These are phyloP conservation scores for Circaetus cinerascens DNA, from an alignment of 2,113 vertebrate species.

Conservation along the genomic window DNA sequence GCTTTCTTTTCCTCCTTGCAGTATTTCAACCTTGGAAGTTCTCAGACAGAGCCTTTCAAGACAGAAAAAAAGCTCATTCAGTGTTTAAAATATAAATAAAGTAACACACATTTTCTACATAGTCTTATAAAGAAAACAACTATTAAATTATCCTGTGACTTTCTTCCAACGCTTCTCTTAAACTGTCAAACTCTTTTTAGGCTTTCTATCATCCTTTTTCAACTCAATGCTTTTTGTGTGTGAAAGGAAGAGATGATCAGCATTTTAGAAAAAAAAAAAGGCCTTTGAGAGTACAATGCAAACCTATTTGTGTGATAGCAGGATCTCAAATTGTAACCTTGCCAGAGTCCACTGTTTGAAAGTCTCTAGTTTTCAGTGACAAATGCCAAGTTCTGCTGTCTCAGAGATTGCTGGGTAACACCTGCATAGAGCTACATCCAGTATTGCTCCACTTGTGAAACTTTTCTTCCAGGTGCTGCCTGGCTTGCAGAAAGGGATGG, in stretches of 20 bases:
- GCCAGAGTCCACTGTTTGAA: background rate
- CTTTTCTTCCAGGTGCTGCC: background rate
- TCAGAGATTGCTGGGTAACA: background rate
- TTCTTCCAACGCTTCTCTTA: background rate
- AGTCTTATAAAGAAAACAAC: background rate
- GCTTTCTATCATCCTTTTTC: background rate
- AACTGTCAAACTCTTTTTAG: background rate
- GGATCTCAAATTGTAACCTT: background rate
- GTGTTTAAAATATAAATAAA: slow-evolving; percentile 10
- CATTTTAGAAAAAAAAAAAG: background rate
- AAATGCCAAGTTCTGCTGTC: background rate
- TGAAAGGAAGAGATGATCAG: background rate
- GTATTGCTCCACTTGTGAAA: background rate
- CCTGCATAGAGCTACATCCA: background rate
- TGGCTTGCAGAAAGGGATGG: background rate
- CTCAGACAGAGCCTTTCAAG: background rate
- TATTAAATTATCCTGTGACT: background rate
- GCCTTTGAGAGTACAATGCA: background rate
- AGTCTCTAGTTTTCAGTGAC: background rate
- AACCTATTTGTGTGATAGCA: background rate
- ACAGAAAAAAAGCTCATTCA: background rate
- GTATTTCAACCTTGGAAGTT: background rate
- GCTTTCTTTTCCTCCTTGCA: background rate
- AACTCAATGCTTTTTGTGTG: background rate
- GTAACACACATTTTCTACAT: background rate